Percentiles rank a stretch among this genome's conserved stretches.
phyloP scores from a whole-genome alignment of 2,797 vertebrate genomes.

The Oryzias sinensis region DNA sequence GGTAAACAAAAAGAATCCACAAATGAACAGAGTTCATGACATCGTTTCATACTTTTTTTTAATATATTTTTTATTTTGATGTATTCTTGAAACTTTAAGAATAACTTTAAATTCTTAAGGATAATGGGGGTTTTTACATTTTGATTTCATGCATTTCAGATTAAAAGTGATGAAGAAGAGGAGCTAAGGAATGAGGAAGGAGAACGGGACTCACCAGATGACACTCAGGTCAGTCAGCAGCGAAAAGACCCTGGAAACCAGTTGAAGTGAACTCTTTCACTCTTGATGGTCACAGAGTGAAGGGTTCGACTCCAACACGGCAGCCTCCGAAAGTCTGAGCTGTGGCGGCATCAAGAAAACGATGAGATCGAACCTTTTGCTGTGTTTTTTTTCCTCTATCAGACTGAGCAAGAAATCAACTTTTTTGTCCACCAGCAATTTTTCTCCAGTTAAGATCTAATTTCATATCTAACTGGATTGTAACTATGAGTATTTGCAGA shows the following conservation, averaged over 20 bases:
- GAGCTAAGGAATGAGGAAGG: slow-evolving; percentile 83
- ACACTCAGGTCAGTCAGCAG: slow-evolving; percentile 66
- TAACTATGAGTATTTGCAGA: too few species aligned
- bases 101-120: not conserved
- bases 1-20: slow-evolving; percentile 32
- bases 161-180: slow-evolving; percentile 88
- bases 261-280: not conserved
- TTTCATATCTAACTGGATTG: too few species aligned
- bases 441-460: too few species aligned
- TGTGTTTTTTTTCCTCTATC: not conserved
- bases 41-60: not conserved
- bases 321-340: too few species aligned
- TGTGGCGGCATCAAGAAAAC: not conserved
- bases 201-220: slow-evolving; percentile 85
- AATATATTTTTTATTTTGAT: not conserved
- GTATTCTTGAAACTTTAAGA: too few species aligned
- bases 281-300: not conserved
- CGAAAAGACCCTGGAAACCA: not conserved
- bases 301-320: too few species aligned
- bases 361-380: not conserved
- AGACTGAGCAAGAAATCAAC: too few species aligned
- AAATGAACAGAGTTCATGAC: not conserved
- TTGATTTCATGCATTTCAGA: slow-evolving; percentile 65
- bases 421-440: too few species aligned
- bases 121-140: not conserved